Conservation (phyloP, 2,113 vertebrate species). For the Ranitomeya variabilis region DNA sequence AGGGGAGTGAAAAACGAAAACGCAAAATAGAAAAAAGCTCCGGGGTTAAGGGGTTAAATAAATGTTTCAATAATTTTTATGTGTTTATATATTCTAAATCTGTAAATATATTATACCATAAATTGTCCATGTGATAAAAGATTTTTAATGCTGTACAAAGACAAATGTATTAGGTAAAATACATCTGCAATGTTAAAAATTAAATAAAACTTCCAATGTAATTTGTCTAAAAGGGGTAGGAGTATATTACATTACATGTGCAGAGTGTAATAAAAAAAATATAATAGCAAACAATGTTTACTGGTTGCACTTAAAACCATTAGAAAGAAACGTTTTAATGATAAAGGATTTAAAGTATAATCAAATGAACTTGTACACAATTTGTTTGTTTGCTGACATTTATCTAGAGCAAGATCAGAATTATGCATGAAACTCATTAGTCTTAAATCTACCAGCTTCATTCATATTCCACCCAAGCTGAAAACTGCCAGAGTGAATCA, state of each 20-base stretch:
- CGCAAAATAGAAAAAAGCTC: no score
- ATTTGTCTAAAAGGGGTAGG: conserved; percentile 1
- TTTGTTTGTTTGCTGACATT: conserved; percentile 54
- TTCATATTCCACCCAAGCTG: conserved; percentile 46
- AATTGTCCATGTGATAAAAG: background rate
- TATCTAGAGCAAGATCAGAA: conserved; percentile 47
- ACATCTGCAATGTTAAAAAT: conserved; percentile 10
- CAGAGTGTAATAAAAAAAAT: background rate
- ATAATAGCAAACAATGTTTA: conserved; percentile 5
- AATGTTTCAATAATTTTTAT: background rate
- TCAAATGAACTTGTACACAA: conserved; percentile 37
- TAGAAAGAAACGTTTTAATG: conserved; percentile 22
- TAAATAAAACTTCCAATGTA: conserved; percentile 1
- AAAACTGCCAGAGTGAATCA: conserved; percentile 30
- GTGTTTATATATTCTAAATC: background rate
- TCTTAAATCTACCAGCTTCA: conserved; percentile 31
- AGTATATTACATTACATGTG: conserved; percentile 5
- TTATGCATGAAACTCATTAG: conserved; percentile 54
- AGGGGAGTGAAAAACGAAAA: no score
- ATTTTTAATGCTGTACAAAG: background rate
- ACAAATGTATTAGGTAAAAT: conserved; percentile 10
- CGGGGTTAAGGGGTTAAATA: background rate
- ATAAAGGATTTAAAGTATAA: conserved; percentile 52
- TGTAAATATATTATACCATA: background rate
- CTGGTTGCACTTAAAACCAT: background rate